Evolutionary conservation across 1,140 invertebrate genomes (phyloP), one percentile per base, ranked within the genome.

Genomic region (Ceratoteleas bidentatus): DNA sequence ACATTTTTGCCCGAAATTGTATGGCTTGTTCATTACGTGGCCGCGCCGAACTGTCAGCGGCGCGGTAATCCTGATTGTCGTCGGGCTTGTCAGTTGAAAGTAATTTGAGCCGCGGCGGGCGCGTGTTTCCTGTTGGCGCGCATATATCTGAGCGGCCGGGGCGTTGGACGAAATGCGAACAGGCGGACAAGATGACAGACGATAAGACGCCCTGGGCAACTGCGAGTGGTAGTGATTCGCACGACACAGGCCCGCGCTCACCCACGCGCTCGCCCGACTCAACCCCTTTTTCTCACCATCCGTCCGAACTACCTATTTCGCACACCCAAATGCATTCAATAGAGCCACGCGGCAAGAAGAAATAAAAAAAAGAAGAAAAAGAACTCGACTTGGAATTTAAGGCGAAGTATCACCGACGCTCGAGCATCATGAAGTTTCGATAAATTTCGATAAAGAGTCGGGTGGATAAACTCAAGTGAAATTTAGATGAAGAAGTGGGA

Each of bases 141-240:
- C 73, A 81, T 73, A 68, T 70, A 84, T 79, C 70, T 57, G 77
- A 75, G 43, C 60, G 58, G 70, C 80, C 56, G 77, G 68, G 74
- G 79, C 70, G 70, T 85, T 62, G 77, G 74, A 66, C 81, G 84
- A 89, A 88, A 88, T 87, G 85, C 84, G 85, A 86, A 88, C 87
- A 83, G 87, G 88, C 88, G 88, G 89, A 89, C 88, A 90, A 87
- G 84, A 90, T 90, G 88, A 90, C 87, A 86, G 83, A 90, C 89
- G 89, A 85, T 86, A 77, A 85, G 83, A 89, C 79, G 87, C 87
- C 85, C 82, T 72, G 81, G 87, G 88, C 86, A 85, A 87, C 87
- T 84, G 85, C 78, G 45, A 81, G 65, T 81, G 87, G 85, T 85
- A 87, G 87, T 88, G 88, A 89, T 88, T 88, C 85, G 85, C 84